Percentiles rank a stretch among this genome's conserved stretches.
Evolutionary conservation across 1,140 invertebrate species (phyloP).

Genomic region (Tetranychus cinnabarinus): DNA sequence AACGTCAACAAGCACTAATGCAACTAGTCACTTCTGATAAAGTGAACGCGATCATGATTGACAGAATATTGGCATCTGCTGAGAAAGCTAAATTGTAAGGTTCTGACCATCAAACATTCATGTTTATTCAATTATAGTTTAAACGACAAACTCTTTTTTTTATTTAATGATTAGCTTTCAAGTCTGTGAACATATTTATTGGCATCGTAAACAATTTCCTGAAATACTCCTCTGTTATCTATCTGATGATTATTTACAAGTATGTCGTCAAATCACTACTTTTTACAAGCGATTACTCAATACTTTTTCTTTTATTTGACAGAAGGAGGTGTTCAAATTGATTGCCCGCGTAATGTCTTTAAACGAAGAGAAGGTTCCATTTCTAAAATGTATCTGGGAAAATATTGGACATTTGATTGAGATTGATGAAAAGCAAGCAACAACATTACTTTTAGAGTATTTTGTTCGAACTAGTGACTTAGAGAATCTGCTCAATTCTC

Average conservation of each 20-base stretch:
- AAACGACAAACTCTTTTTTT: too few relatives aligned
- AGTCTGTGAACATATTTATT: slow-evolving; percentile 35
- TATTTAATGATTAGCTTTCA: slow-evolving; percentile 25
- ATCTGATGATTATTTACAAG: slow-evolving; percentile 27
- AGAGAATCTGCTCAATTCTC: too few relatives aligned
- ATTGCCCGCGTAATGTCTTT: slow-evolving; percentile 18
- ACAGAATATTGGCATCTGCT: slow-evolving; percentile 31
- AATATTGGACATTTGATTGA: slow-evolving; percentile 21
- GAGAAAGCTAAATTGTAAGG: slow-evolving; percentile 41
- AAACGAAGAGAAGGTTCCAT: neutral
- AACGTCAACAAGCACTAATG: slow-evolving; percentile 52
- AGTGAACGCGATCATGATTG: slow-evolving; percentile 27
- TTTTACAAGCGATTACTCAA: neutral
- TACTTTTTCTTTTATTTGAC: slow-evolving; percentile 11
- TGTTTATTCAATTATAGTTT: too few relatives aligned
- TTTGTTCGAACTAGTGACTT: slow-evolving; percentile 1
- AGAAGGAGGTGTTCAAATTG: slow-evolving; percentile 22
- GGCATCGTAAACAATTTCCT: slow-evolving; percentile 27
- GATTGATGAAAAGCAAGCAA: slow-evolving; percentile 23
- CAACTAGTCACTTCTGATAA: slow-evolving; percentile 42
- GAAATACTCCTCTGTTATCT: slow-evolving; percentile 34
- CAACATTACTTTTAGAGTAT: slow-evolving; percentile 16
- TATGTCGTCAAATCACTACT: slow-evolving; percentile 2
- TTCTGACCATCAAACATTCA: neutral
- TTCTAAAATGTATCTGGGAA: neutral